phyloP scores from a whole-genome alignment of 1,140 invertebrate genomes.

The Phocides pigmalion region DNA sequence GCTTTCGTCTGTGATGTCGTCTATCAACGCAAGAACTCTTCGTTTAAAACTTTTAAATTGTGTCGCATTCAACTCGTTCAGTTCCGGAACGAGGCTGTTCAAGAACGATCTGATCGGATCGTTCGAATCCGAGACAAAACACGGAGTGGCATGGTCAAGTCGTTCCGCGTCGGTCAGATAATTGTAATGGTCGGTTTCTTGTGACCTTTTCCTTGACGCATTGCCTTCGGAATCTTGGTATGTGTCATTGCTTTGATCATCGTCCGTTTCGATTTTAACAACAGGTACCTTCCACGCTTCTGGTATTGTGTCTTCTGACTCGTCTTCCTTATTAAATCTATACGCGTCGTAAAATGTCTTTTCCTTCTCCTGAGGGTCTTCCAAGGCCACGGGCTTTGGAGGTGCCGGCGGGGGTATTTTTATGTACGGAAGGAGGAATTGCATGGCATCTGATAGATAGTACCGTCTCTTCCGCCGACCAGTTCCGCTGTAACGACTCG shows the following conservation, averaged over 20 bases:
- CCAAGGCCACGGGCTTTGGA: background rate
- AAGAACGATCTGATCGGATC: conserved; percentile 38
- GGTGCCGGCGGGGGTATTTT: conserved; percentile 7
- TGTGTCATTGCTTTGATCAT: conserved; percentile 2
- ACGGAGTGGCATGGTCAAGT: background rate
- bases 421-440: conserved; percentile 31
- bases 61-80: conserved; percentile 34
- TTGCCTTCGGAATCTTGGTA: conserved; percentile 18
- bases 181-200: background rate
- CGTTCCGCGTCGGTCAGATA: background rate
- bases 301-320: background rate
- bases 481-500: background rate
- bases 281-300: conserved; percentile 3
- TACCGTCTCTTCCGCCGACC: conserved; percentile 26
- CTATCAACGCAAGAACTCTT: conserved; percentile 36
- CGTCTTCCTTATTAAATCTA: conserved; percentile 9
- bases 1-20: conserved; percentile 31
- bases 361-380: conserved; percentile 3
- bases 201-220: conserved; percentile 2
- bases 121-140: conserved; percentile 1
- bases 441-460: conserved; percentile 31
- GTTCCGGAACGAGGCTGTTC: conserved; percentile 37
- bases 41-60: conserved; percentile 42
- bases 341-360: conserved; percentile 7
- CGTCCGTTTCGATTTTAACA: conserved; percentile 5